Evolutionary conservation across 64 coral and sea anemone genomes (phyloP).

Genomic region (Anthopleura sola): DNA sequence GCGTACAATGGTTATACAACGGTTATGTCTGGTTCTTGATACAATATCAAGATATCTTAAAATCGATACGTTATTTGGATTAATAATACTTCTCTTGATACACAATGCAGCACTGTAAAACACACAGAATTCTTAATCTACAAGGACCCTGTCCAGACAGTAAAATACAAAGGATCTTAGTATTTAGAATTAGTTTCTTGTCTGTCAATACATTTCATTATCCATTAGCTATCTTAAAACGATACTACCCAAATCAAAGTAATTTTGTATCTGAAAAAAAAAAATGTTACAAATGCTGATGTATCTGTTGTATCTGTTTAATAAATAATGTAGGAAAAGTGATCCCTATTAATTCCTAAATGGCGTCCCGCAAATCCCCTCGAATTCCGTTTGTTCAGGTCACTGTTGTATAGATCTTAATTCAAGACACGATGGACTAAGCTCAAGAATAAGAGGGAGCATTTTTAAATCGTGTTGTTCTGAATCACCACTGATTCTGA

Average conservation of each 20-base stretch:
- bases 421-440: too few species aligned
- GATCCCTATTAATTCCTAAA: too few species aligned
- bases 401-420: too few species aligned
- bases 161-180: neutral
- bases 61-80: neutral
- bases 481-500: too few species aligned
- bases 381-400: too few species aligned
- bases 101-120: neutral
- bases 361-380: too few species aligned
- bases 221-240: too few species aligned
- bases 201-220: neutral
- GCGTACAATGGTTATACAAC: too few species aligned
- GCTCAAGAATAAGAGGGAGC: neutral
- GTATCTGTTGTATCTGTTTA: too few species aligned
- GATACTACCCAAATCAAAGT: too few species aligned
- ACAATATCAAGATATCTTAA: neutral
- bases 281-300: too few species aligned
- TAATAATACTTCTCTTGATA: neutral
- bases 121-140: neutral
- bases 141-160: neutral
- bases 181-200: neutral
- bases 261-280: too few species aligned
- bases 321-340: neutral
- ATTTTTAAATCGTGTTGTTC: neutral
- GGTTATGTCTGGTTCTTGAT: conserved; percentile 1